A percentile compares a stretch with the other conserved stretches of the same genome.
These are phyloP conservation scores for Pipistrellus nathusii DNA, from an alignment of 2,797 vertebrate genomes.

Conservation along the genomic window DNA sequence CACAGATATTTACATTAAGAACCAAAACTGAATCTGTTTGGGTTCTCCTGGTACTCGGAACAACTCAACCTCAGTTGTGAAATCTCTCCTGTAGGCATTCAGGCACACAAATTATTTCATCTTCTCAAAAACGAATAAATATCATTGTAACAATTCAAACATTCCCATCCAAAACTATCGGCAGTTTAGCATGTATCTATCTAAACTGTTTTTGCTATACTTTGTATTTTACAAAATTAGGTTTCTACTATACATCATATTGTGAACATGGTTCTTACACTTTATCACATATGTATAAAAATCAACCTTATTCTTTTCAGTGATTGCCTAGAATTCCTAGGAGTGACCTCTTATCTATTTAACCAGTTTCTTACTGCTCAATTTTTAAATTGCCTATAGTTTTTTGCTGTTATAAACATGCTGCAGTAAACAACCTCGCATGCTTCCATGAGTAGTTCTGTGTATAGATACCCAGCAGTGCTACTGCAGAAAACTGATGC, in stretches of 20 bases:
- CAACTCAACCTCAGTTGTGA: neutral
- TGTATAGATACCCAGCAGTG: neutral
- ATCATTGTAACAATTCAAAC: neutral
- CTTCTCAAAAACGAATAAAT: neutral
- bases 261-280: neutral
- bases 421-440: neutral
- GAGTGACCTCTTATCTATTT: neutral
- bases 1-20: too few species aligned
- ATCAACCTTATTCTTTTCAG: neutral
- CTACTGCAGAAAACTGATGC: neutral
- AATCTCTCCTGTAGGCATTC: neutral
- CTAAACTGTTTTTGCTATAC: neutral
- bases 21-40: neutral
- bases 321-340: neutral
- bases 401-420: neutral
- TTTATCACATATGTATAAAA: neutral
- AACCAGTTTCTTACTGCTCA: neutral
- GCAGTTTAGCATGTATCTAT: neutral
- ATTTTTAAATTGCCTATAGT: neutral
- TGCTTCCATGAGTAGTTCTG: neutral
- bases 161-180: neutral
- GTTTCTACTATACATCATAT: neutral
- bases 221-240: conserved; percentile 36
- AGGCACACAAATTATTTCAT: neutral
- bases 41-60: neutral